phyloP scores from a whole-genome alignment of 2,113 vertebrate species.

The Periophthalmodon schlosseri region DNA sequence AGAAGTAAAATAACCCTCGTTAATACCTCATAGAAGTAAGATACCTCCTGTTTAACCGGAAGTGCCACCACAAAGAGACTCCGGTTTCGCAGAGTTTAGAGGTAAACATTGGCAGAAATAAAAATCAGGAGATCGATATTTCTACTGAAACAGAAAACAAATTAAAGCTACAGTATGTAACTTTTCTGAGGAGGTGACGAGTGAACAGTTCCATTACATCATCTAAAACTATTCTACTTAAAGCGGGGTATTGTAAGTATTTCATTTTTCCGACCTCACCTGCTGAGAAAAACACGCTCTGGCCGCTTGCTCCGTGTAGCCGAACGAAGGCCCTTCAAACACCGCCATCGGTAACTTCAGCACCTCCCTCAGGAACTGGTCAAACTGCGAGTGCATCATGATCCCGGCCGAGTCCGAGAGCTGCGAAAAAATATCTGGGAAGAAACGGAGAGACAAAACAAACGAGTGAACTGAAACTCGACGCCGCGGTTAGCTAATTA shows the following conservation, averaged over 20 bases:
- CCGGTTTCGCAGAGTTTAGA: too few relatives aligned
- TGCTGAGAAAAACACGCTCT: conserved; percentile 94
- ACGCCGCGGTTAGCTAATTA: conserved; percentile 65
- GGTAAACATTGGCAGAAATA: too few relatives aligned
- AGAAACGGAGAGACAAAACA: conserved; percentile 29
- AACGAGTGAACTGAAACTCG: conserved; percentile 61
- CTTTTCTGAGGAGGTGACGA: too few relatives aligned
- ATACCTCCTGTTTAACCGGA: too few relatives aligned
- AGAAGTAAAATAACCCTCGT: too few relatives aligned
- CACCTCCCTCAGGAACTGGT: conserved; percentile 92
- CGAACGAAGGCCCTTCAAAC: conserved; percentile 97
- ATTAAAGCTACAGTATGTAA: too few relatives aligned
- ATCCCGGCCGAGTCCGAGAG: conserved; percentile 91
- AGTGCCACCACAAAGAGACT: too few relatives aligned
- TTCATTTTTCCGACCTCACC: conserved; percentile 67
- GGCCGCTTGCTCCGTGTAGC: conserved; percentile 94
- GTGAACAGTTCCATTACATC: too few relatives aligned
- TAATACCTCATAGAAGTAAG: too few relatives aligned
- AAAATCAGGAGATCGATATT: too few relatives aligned
- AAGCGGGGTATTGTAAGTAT: background rate
- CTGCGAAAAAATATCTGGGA: conserved; percentile 96
- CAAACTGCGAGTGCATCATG: conserved; percentile 92
- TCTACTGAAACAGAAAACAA: too few relatives aligned
- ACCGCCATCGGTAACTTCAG: conserved; percentile 94
- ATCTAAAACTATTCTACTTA: too few relatives aligned